Percentiles rank a stretch among this genome's conserved stretches.
These are phyloP conservation scores for Chionodraco myersi DNA, from an alignment of 2,113 vertebrate genomes.

Conservation along the genomic window DNA sequence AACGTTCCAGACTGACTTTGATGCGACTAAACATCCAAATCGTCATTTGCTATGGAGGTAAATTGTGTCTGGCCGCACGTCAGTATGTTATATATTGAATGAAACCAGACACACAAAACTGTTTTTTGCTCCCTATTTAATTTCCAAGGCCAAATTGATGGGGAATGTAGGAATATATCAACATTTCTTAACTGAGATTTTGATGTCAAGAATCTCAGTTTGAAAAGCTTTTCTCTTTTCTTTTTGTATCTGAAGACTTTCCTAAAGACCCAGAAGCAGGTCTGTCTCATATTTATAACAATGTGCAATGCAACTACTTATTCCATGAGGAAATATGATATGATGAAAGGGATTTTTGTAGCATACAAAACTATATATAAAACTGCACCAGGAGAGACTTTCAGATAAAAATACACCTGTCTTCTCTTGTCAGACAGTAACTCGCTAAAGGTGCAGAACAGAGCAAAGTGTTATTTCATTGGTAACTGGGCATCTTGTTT, in stretches of 20 bases:
- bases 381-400: neutral
- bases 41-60: constrained; percentile 50
- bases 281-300: constrained; percentile 9
- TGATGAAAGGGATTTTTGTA: neutral
- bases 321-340: neutral
- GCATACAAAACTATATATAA: constrained; percentile 2
- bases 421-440: neutral
- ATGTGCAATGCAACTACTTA: neutral
- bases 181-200: constrained; percentile 23
- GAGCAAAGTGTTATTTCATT: constrained; percentile 24
- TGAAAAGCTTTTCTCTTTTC: neutral
- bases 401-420: constrained; percentile 42
- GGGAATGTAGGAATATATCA: constrained; percentile 12
- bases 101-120: constrained; percentile 47
- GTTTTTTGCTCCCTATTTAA: constrained; percentile 33
- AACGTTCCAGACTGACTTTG: constrained; percentile 41
- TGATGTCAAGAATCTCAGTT: neutral
- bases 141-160: constrained; percentile 23
- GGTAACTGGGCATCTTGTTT: constrained; percentile 48
- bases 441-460: constrained; percentile 6
- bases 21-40: constrained; percentile 54
- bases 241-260: neutral
- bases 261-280: neutral
- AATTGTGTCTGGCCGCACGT: constrained; percentile 49
- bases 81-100: constrained; percentile 42